Evolutionary conservation across 1,140 invertebrate species (phyloP).

Genomic region (Zaprionus africanus): DNA sequence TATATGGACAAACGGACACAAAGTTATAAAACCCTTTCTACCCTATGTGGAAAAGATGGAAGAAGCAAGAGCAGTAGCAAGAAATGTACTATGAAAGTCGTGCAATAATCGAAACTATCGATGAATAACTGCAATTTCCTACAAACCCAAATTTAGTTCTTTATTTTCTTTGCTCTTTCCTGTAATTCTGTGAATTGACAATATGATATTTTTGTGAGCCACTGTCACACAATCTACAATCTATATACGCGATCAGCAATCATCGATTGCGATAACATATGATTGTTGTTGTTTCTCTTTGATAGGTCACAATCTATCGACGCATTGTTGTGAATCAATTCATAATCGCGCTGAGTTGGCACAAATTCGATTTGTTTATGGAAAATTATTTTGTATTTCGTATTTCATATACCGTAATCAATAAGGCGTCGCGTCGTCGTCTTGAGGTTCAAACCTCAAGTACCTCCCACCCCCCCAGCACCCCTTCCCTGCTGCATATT

Average conservation of each 20-base stretch:
- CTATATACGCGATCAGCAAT: not conserved
- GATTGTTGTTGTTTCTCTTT: not conserved
- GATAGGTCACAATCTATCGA: slow-evolving; percentile 1
- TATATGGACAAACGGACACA: too few relatives aligned
- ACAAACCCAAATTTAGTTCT: too few relatives aligned
- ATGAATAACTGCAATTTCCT: too few relatives aligned
- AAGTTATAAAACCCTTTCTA: too few relatives aligned
- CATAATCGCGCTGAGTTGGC: not conserved
- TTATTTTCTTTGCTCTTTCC: too few relatives aligned
- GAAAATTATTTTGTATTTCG: not conserved
- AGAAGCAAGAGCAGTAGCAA: too few relatives aligned
- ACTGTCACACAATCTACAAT: too few relatives aligned
- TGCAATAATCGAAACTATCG: too few relatives aligned
- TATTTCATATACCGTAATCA: not conserved
- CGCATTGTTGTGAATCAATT: slow-evolving; percentile 5
- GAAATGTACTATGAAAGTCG: too few relatives aligned
- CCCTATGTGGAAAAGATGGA: too few relatives aligned
- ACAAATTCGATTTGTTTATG: slow-evolving; percentile 8
- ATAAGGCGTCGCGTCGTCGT: not conserved
- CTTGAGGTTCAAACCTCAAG: not conserved
- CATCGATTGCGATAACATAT: not conserved
- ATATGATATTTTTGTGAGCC: too few relatives aligned
- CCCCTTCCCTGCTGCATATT: not conserved
- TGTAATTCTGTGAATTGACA: too few relatives aligned
- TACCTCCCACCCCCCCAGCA: not conserved